Evolutionary conservation across 1,140 invertebrate genomes (phyloP).

Genomic region (Euura saliciscinereae): DNA sequence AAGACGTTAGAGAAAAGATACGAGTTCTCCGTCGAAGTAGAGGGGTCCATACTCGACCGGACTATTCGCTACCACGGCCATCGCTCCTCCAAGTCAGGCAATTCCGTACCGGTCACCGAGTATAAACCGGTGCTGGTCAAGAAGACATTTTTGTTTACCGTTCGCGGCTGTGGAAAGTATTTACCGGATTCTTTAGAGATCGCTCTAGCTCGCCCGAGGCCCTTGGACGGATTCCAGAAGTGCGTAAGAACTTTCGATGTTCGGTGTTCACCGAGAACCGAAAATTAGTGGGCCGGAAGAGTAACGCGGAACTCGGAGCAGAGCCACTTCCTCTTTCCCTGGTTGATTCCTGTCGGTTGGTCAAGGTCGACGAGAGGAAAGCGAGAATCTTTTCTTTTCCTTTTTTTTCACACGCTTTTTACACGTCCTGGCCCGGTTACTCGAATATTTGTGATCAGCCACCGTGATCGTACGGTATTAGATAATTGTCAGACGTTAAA

Average conservation of each 20-base stretch:
- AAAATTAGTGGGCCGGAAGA: not conserved
- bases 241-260: not conserved
- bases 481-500: not conserved
- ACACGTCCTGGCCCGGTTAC: not conserved
- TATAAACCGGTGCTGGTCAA: not conserved
- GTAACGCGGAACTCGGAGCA: not conserved
- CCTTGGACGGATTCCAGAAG: not conserved
- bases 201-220: not conserved
- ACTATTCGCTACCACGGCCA: not conserved
- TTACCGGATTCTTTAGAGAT: not conserved
- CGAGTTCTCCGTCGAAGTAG: not conserved
- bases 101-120: not conserved
- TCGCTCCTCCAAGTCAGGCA: not conserved
- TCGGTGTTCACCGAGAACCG: not conserved
- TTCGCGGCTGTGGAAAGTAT: not conserved
- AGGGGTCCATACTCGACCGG: not conserved
- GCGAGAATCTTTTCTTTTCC: conserved; percentile 7
- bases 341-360: not conserved
- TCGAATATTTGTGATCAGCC: not conserved
- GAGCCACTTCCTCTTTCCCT: not conserved
- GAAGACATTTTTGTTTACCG: not conserved
- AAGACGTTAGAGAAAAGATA: not conserved
- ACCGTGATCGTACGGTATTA: not conserved
- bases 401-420: conserved; percentile 2
- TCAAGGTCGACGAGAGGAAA: conserved; percentile 5